Percentiles rank a stretch among this genome's conserved stretches.
Conservation (phyloP, 2,888 invertebrate species). For the Vesta saturnalis region DNA sequence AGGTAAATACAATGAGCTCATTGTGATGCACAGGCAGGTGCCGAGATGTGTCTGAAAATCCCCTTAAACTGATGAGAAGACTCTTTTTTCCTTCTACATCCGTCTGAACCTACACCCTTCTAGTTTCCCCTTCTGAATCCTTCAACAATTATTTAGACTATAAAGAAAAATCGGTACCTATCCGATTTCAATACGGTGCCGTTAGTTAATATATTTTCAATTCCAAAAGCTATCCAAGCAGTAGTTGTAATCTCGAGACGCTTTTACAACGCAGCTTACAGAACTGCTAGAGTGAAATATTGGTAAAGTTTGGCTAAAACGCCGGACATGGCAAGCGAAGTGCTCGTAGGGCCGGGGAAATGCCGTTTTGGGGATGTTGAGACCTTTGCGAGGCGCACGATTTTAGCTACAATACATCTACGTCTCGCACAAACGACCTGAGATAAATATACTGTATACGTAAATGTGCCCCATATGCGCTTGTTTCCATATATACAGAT, state of each 20-base stretch:
- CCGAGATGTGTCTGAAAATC: constrained; percentile 54
- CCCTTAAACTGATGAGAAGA: constrained; percentile 50
- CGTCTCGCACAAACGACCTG: constrained; percentile 55
- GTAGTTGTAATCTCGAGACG: constrained; percentile 34
- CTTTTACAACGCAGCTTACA: constrained; percentile 26
- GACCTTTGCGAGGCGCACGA: constrained; percentile 48
- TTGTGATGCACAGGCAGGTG: constrained; percentile 54
- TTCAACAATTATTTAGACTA: constrained; percentile 17
- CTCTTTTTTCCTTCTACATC: constrained; percentile 44
- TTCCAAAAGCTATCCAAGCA: constrained; percentile 17
- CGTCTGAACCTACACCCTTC: no score
- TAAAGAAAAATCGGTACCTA: constrained; percentile 12
- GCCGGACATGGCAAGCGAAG: constrained; percentile 55
- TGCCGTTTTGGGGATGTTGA: constrained; percentile 36
- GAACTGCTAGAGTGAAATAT: constrained; percentile 50
- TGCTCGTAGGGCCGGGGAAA: constrained; percentile 47
- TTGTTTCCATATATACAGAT: constrained; percentile 39
- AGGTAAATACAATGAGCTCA: constrained; percentile 51
- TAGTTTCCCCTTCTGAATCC: constrained; percentile 27
- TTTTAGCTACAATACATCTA: constrained; percentile 55
- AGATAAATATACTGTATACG: constrained; percentile 56
- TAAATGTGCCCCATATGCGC: constrained; percentile 45
- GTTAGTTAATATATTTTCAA: constrained; percentile 33
- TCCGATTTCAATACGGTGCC: constrained; percentile 14
- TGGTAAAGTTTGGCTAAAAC: constrained; percentile 55